A percentile compares a stretch with the other conserved stretches of the same genome.
Evolutionary conservation across 2,113 vertebrate species (phyloP).

Genomic region (Platichthys flesus): DNA sequence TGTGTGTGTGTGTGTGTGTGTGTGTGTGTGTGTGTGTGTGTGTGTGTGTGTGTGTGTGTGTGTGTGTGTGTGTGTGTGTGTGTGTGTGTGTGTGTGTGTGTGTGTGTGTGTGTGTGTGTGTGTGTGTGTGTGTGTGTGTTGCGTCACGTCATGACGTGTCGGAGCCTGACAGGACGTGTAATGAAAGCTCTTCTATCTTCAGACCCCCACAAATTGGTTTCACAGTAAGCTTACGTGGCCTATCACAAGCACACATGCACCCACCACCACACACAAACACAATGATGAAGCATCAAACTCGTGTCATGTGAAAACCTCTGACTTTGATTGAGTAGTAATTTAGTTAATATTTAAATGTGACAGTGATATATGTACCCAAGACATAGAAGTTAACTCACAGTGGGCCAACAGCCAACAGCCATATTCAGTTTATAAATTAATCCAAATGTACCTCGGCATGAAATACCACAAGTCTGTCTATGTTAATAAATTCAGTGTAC

Average conservation of each 20-base stretch:
- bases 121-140: neutral
- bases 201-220: conserved; percentile 42
- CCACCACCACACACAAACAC: neutral
- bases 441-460: neutral
- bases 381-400: no score
- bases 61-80: neutral
- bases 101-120: neutral
- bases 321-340: neutral
- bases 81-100: neutral
- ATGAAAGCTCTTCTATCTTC: conserved; percentile 22
- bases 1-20: conserved; percentile 1
- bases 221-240: conserved; percentile 43
- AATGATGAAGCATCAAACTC: neutral
- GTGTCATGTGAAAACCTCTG: neutral
- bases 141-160: conserved; percentile 6
- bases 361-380: no score
- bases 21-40: neutral
- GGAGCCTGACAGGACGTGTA: conserved; percentile 8
- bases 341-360: no score
- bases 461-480: neutral
- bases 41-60: neutral
- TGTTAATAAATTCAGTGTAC: neutral
- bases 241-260: conserved; percentile 7
- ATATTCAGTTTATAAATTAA: neutral
- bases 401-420: no score